Evolutionary conservation across 1,140 invertebrate species (phyloP).

Genomic region (Andrena cerasifolii): DNA sequence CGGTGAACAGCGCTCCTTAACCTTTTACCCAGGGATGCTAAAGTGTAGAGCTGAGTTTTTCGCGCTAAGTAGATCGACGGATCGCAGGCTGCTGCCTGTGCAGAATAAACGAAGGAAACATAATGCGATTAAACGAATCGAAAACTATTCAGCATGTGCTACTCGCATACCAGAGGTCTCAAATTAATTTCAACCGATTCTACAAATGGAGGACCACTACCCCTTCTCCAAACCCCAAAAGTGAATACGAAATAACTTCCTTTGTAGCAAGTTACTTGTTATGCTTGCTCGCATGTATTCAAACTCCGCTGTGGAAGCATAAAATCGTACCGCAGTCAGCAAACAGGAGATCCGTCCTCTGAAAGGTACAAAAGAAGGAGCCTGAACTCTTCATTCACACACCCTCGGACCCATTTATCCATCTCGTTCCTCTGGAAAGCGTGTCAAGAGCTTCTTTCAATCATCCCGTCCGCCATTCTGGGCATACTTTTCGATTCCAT

Average conservation of each 20-base stretch:
- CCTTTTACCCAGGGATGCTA: constrained; percentile 45
- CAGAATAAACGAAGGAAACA: no score
- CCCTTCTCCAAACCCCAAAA: neutral
- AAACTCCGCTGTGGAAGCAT: neutral
- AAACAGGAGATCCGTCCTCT: neutral
- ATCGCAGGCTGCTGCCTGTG: neutral
- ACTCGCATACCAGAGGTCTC: no score
- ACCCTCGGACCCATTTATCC: neutral
- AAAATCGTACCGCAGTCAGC: neutral
- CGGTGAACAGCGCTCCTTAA: constrained; percentile 37
- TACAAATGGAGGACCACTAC: neutral
- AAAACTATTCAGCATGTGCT: neutral
- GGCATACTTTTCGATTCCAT: constrained; percentile 1
- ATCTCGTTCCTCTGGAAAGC: neutral
- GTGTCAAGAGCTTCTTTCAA: neutral
- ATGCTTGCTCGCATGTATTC: neutral
- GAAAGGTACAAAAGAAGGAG: no score
- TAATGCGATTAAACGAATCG: no score
- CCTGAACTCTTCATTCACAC: constrained; percentile 6
- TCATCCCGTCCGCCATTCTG: neutral
- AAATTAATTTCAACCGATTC: neutral
- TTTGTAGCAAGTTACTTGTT: neutral
- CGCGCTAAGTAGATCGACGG: constrained; percentile 40
- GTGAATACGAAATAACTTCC: neutral
- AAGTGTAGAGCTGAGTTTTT: constrained; percentile 39